These are phyloP conservation scores for Tethea ocularis DNA, from an alignment of 2,888 invertebrate species.

Conservation along the genomic window DNA sequence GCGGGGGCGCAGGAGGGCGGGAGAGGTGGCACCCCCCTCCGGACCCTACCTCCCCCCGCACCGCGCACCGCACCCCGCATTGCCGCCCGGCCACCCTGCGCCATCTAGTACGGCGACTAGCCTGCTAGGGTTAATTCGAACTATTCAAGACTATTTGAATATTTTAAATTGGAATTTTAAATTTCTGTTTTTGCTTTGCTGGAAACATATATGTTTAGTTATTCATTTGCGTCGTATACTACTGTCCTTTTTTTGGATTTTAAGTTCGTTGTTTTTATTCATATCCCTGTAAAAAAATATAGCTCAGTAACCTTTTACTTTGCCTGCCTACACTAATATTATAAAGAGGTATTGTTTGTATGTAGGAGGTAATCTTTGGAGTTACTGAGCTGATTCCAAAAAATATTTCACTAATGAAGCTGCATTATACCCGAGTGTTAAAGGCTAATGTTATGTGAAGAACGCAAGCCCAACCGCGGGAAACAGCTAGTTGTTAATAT, in stretches of 20 bases:
- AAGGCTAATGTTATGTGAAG: too few species aligned
- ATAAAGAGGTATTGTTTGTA: too few species aligned
- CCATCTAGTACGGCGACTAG: conserved; percentile 79
- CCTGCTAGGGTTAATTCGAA: conserved; percentile 80
- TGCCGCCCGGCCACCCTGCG: conserved; percentile 62
- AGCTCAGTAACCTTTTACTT: background rate
- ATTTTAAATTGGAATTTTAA: conserved; percentile 62
- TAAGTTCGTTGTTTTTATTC: background rate
- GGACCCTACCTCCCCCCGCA: conserved; percentile 34
- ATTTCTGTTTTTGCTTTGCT: conserved; percentile 2
- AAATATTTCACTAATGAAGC: too few species aligned
- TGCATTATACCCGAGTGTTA: too few species aligned
- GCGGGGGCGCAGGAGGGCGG: conserved; percentile 46
- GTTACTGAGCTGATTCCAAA: too few species aligned
- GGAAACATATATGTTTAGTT: background rate
- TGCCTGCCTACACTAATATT: too few species aligned
- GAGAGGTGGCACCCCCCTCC: conserved; percentile 25
- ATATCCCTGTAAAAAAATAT: background rate
- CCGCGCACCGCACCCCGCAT: conserved; percentile 42
- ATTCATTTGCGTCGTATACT: background rate
- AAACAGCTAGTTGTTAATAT: too few species aligned
- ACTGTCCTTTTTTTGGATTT: background rate
- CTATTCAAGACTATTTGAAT: conserved; percentile 76
- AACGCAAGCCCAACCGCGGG: too few species aligned
- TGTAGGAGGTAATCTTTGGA: too few species aligned